Evolutionary conservation across 2,888 invertebrate species (phyloP).

Genomic region (Gryllus longicercus): DNA sequence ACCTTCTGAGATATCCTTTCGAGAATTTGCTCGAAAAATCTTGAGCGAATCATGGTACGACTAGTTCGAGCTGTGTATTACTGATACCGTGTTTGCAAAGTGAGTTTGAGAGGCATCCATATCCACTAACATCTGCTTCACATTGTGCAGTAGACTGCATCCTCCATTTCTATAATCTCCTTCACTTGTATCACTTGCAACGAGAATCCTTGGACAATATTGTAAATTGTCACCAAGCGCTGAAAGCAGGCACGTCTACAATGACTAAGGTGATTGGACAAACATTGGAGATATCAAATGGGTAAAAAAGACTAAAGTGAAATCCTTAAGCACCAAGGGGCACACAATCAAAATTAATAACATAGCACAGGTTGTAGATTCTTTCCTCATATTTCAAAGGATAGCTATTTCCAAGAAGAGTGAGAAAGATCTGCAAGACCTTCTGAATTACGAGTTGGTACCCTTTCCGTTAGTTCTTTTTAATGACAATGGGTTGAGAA

Average conservation of each 20-base stretch:
- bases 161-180: background rate
- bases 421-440: background rate
- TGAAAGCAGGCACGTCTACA: background rate
- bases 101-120: too few species aligned
- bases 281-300: background rate
- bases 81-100: too few species aligned
- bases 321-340: background rate
- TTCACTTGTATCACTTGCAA: background rate
- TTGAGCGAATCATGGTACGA: too few species aligned
- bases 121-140: too few species aligned
- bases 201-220: background rate
- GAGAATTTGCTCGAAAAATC: too few species aligned
- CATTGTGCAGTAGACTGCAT: background rate
- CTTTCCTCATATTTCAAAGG: background rate
- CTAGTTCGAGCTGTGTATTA: too few species aligned
- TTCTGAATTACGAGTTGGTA: background rate
- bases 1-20: too few species aligned
- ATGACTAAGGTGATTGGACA: background rate
- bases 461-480: background rate
- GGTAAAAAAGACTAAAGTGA: background rate
- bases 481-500: background rate
- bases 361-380: background rate
- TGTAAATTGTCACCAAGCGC: background rate
- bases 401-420: background rate
- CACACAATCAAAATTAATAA: background rate